Evolutionary conservation across 2,113 vertebrate genomes (phyloP).

Genomic region (Glaucidium brasilianum): DNA sequence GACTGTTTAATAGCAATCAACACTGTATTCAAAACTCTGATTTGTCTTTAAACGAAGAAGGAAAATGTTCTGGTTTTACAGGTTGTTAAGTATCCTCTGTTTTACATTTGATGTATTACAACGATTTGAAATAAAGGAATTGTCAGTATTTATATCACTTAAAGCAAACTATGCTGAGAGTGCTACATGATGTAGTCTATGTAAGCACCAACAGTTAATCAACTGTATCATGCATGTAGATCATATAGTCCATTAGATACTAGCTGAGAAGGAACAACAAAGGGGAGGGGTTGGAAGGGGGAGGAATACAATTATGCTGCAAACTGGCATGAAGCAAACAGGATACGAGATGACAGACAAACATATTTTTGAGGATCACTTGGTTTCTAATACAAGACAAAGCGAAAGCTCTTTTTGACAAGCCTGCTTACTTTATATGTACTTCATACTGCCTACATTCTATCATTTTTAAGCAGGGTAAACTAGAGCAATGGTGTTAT

Average conservation of each 20-base stretch:
- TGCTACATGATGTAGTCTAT: constrained; percentile 34
- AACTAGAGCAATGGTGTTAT: constrained; percentile 31
- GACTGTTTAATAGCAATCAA: constrained; percentile 31
- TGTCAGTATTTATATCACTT: constrained; percentile 61
- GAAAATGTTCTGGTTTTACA: constrained; percentile 53
- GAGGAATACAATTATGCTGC: constrained; percentile 63
- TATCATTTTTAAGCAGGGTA: constrained; percentile 18
- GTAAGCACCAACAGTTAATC: constrained; percentile 62
- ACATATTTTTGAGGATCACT: constrained; percentile 61
- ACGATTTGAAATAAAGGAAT: constrained; percentile 59
- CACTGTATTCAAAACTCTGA: constrained; percentile 32
- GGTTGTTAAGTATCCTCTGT: constrained; percentile 66
- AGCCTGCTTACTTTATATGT: constrained; percentile 29
- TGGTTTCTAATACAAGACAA: constrained; percentile 60
- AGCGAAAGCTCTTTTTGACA: constrained; percentile 58
- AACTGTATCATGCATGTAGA: constrained; percentile 48
- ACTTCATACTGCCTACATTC: constrained; percentile 13
- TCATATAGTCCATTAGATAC: constrained; percentile 65
- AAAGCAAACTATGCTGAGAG: constrained; percentile 58
- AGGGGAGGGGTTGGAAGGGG: constrained; percentile 44
- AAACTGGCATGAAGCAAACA: constrained; percentile 63
- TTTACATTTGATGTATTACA: constrained; percentile 55
- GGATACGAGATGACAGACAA: constrained; percentile 60
- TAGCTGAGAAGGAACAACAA: constrained; percentile 66
- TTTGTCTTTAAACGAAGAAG: constrained; percentile 34